phyloP scores from a whole-genome alignment of 2,888 invertebrate species.

The Lissocephala sabroskyi region DNA sequence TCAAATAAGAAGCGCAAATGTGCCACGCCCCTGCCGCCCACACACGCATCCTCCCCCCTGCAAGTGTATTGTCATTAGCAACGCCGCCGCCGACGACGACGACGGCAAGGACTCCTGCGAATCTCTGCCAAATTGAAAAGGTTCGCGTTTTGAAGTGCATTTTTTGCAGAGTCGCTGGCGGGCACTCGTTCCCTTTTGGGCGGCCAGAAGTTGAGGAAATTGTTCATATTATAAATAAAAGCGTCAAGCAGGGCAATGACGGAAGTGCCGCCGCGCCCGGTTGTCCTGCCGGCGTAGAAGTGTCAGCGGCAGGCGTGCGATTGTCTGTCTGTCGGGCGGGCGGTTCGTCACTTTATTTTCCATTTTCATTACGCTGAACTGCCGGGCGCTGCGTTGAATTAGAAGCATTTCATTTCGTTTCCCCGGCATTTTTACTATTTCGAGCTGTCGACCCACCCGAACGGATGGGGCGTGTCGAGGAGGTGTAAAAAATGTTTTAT shows the following conservation, averaged over 20 bases:
- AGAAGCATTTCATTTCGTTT: conserved; percentile 47
- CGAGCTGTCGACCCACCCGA: neutral
- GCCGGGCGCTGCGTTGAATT: conserved; percentile 47
- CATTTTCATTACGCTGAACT: conserved; percentile 60
- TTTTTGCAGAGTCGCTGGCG: conserved; percentile 51
- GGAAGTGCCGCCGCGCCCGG: conserved; percentile 41
- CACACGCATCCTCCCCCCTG: conserved; percentile 15
- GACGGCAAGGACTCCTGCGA: conserved; percentile 4
- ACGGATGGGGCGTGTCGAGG: conserved; percentile 28
- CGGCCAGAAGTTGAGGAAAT: conserved; percentile 40
- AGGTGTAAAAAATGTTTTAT: conserved; percentile 61
- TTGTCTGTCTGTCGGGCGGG: neutral
- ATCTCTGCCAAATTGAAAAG: conserved; percentile 13
- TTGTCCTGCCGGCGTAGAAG: neutral
- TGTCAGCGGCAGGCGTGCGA: conserved; percentile 18
- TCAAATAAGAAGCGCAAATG: conserved; percentile 65
- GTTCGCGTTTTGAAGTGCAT: conserved; percentile 50
- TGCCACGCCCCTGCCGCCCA: conserved; percentile 23
- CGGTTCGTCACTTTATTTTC: conserved; percentile 21
- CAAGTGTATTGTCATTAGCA: conserved; percentile 60
- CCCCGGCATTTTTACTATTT: conserved; percentile 21
- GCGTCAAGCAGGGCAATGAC: conserved; percentile 60
- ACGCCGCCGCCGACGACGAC: conserved; percentile 34
- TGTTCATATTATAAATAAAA: conserved; percentile 62
- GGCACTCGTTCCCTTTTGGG: conserved; percentile 33